Base-by-base conservation (phyloP, 2,113 vertebrate genomes). In the Ceuthmochares aereus region DNA sequence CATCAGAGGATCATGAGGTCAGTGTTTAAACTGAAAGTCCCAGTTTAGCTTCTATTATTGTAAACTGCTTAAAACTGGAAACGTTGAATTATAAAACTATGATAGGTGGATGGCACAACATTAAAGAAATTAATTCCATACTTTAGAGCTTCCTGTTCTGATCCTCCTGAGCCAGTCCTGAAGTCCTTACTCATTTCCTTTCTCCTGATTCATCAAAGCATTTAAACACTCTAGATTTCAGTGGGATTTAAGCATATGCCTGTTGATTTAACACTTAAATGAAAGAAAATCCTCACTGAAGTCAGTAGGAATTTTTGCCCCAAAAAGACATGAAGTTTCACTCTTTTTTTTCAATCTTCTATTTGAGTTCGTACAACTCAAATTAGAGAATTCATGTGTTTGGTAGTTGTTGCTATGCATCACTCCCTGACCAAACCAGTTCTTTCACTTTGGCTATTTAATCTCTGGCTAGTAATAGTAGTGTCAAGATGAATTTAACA, bases 371-470 rank as follows among this genome's bases (percentile, higher is more conserved):
- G 1, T 20, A 36, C 34, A 56, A 43, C 59, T 81, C 6, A 1
- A 93, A 95, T 55, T 30, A 18, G 55, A 64, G 37, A 88, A 83
- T 74, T 69, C 51, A 60, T 62, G n/a, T 62, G 68, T 90, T 94
- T 80, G 32, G n/a, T 80, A 36, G 64, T 63, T 84, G 85, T 92
- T 94, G 76, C 93, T 92, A 88, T 0, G 2, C 82, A 85, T 91
- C 49, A 47, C 34, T 96, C 76, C 77, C 90, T 93, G 90, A 72
- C 92, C 95, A 94, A 95, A 97, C 95, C 93, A 94, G 95, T 97
- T 97, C 68, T 84, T 91, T 96, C 72, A 94, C 93, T 94, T 51
- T 11, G 88, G 64, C 62, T 88, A 84, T 81, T 97, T 93, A 95
- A 93, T 96, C 83, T 82, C 67, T 32, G 62, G 87, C 54, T 91